These are phyloP conservation scores for Bellardia pandia DNA, from an alignment of 2,888 invertebrate species.

Conservation along the genomic window DNA sequence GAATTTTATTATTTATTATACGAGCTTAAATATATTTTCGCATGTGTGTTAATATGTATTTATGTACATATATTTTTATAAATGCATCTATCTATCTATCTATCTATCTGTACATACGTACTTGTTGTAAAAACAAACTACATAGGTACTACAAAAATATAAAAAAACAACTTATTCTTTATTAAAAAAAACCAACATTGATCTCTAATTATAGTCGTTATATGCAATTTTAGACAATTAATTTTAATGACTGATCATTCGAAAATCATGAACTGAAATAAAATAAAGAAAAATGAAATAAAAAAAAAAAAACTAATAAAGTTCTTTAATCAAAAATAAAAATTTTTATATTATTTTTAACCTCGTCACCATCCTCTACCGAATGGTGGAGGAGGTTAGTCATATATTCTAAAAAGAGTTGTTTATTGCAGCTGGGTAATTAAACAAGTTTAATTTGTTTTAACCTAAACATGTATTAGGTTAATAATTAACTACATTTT, in stretches of 20 bases:
- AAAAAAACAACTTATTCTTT: slow-evolving; percentile 26
- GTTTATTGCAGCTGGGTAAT: slow-evolving; percentile 12
- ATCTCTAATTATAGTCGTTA: slow-evolving; percentile 65
- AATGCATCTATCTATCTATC: neutral
- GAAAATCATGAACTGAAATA: slow-evolving; percentile 23
- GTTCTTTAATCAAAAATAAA: slow-evolving; percentile 16
- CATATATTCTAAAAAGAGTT: neutral
- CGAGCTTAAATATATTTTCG: slow-evolving; percentile 6
- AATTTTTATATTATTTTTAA: slow-evolving; percentile 2
- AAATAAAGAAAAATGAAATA: neutral
- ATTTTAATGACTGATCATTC: slow-evolving; percentile 65
- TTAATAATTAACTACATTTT: no score
- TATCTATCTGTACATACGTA: neutral
- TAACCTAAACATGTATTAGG: neutral
- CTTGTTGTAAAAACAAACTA: slow-evolving; percentile 1
- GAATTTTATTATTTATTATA: slow-evolving; percentile 19
- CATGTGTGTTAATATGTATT: neutral
- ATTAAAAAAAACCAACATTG: slow-evolving; percentile 29
- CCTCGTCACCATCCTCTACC: neutral
- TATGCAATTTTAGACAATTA: slow-evolving; percentile 67
- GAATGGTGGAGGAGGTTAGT: neutral
- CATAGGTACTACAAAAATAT: neutral
- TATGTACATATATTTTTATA: neutral
- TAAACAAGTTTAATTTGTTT: slow-evolving; percentile 40
- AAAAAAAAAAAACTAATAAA: slow-evolving; percentile 22